These are phyloP conservation scores for Oxycera nigricornis DNA, from an alignment of 2,888 invertebrate species.

Conservation along the genomic window DNA sequence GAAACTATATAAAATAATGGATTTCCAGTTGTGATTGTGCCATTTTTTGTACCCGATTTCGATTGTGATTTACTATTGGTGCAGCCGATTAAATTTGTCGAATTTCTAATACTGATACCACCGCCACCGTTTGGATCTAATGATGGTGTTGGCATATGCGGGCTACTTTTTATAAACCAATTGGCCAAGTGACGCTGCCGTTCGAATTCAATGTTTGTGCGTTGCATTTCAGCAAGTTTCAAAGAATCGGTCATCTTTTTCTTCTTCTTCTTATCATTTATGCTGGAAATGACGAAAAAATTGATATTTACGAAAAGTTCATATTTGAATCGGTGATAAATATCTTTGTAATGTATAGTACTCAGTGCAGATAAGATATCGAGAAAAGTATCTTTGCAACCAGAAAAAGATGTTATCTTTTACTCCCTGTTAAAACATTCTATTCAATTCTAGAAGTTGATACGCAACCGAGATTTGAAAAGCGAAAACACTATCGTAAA, in stretches of 20 bases:
- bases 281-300: slow-evolving; percentile 41
- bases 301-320: too few species aligned
- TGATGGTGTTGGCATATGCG: slow-evolving; percentile 59
- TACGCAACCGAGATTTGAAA: too few species aligned
- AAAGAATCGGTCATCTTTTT: slow-evolving; percentile 58
- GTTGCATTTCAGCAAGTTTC: slow-evolving; percentile 61
- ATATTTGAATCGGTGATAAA: too few species aligned
- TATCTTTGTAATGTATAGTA: too few species aligned
- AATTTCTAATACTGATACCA: slow-evolving; percentile 41
- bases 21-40: slow-evolving; percentile 51
- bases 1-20: slow-evolving; percentile 55
- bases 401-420: too few species aligned
- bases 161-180: slow-evolving; percentile 62
- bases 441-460: too few species aligned
- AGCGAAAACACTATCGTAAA: too few species aligned
- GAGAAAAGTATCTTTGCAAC: too few species aligned
- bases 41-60: slow-evolving; percentile 51
- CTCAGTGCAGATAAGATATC: too few species aligned
- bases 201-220: slow-evolving; percentile 62
- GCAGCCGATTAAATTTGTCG: slow-evolving; percentile 31
- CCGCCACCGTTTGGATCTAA: slow-evolving; percentile 45
- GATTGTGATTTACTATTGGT: slow-evolving; percentile 48
- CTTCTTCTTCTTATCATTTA: slow-evolving; percentile 40
- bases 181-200: slow-evolving; percentile 62
- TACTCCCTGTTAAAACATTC: too few species aligned